A percentile compares a stretch with the other conserved stretches of the same genome.
Conservation (phyloP, 2,113 vertebrate species). For the Aptenodytes forsteri region DNA sequence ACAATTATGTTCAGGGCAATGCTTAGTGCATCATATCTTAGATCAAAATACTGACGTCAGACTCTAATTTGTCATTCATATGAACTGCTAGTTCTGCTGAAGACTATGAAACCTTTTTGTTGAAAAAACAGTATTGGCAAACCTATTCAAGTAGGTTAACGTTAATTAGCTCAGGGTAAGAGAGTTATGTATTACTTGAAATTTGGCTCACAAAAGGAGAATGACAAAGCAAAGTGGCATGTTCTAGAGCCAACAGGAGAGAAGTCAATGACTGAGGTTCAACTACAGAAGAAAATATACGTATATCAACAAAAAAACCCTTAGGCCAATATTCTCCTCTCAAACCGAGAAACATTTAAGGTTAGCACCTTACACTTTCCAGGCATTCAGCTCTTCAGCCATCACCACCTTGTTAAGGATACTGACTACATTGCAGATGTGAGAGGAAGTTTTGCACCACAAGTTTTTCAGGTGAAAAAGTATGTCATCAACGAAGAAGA, state of each 20-base stretch:
- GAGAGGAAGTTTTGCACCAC: neutral
- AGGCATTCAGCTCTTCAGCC: neutral
- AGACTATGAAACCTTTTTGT: neutral
- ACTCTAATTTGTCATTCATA: neutral
- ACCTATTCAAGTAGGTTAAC: neutral
- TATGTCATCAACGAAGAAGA: conserved; percentile 27
- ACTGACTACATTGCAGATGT: neutral
- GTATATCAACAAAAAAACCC: neutral
- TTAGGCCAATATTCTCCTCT: neutral
- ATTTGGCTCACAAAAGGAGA: neutral
- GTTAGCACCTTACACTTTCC: conserved; percentile 3
- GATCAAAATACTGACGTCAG: neutral
- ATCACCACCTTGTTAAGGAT: neutral
- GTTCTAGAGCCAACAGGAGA: neutral
- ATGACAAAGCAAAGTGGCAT: neutral
- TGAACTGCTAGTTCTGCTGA: neutral
- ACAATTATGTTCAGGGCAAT: neutral
- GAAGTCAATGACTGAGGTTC: neutral
- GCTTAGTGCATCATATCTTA: neutral
- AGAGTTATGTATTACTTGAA: neutral
- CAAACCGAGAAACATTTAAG: neutral
- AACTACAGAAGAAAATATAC: neutral
- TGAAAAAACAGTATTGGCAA: neutral
- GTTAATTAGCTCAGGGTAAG: neutral
- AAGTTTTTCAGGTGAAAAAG: conserved; percentile 53